Conservation (phyloP, 2,113 vertebrate genomes). For the Pseudorasbora parva region DNA sequence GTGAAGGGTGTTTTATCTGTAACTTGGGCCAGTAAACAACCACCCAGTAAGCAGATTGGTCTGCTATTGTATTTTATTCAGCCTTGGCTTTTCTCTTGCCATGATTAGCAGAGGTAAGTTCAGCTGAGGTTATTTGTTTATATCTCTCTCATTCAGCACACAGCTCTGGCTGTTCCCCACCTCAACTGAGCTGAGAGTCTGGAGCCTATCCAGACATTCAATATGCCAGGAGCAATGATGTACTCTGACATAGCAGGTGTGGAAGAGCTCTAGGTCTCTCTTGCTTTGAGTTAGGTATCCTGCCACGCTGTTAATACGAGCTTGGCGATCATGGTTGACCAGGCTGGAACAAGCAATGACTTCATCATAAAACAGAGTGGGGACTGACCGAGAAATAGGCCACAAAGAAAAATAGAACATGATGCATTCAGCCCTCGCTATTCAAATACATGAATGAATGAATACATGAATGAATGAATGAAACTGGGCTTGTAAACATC, state of each 20-base stretch:
- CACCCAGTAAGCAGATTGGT: not conserved
- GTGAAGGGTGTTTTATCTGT: not conserved
- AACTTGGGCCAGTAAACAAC: not conserved
- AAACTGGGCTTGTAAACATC: slow-evolving; percentile 5
- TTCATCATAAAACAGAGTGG: slow-evolving; percentile 51
- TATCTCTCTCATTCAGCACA: slow-evolving; percentile 15
- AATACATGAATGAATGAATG: slow-evolving; percentile 39
- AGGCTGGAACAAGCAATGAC: slow-evolving; percentile 56
- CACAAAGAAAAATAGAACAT: slow-evolving; percentile 3
- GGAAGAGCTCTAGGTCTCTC: slow-evolving; percentile 52
- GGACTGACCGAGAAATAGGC: slow-evolving; percentile 9
- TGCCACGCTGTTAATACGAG: slow-evolving; percentile 20
- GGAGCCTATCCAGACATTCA: slow-evolving; percentile 12
- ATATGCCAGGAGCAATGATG: slow-evolving; percentile 18
- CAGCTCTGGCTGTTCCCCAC: slow-evolving; percentile 14
- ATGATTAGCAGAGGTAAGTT: not conserved
- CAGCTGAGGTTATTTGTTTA: slow-evolving; percentile 30
- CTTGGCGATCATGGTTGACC: slow-evolving; percentile 19
- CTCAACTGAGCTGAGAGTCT: slow-evolving; percentile 4
- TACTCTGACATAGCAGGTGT: slow-evolving; percentile 44
- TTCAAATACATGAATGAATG: slow-evolving; percentile 31
- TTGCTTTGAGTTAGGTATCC: slow-evolving; percentile 46
- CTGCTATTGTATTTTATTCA: not conserved
- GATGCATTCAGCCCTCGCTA: slow-evolving; percentile 2
- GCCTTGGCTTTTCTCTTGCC: not conserved